These are phyloP conservation scores for Oenanthe melanoleuca DNA, from an alignment of 2,113 vertebrate species.

Conservation along the genomic window DNA sequence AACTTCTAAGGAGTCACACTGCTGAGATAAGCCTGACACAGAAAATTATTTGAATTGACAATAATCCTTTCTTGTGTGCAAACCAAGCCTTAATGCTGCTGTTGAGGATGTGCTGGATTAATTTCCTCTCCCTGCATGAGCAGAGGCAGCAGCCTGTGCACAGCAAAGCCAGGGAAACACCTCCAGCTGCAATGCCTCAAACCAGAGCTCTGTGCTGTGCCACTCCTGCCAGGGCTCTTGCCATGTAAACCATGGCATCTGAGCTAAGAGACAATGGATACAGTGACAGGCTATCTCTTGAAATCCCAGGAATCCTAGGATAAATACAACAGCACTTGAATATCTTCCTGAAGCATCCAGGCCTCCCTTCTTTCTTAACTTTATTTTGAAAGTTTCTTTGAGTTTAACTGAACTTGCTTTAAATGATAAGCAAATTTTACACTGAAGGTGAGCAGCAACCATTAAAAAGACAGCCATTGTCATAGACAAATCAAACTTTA, in stretches of 20 bases:
- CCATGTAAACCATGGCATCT: fast-evolving
- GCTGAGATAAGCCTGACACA: background rate
- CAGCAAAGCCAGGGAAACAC: background rate
- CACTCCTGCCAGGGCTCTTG: fast-evolving
- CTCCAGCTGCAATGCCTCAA: background rate
- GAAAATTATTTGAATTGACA: background rate
- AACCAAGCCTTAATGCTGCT: background rate
- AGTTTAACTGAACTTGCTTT: background rate
- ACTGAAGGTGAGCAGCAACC: background rate
- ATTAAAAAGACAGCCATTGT: background rate
- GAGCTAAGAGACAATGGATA: background rate
- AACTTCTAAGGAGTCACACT: background rate
- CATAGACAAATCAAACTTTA: background rate
- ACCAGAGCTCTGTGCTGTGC: background rate
- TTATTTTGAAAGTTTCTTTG: background rate
- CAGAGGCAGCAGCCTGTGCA: background rate
- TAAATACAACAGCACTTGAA: background rate
- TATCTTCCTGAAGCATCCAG: background rate
- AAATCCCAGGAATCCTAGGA: background rate
- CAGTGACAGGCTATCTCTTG: background rate
- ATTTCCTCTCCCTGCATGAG: background rate
- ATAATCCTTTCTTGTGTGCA: background rate
- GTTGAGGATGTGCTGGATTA: background rate
- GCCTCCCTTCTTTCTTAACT: background rate
- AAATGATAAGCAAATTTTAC: background rate